These are phyloP conservation scores for Penaeus indicus DNA, from an alignment of 1,140 invertebrate genomes.

Conservation along the genomic window DNA sequence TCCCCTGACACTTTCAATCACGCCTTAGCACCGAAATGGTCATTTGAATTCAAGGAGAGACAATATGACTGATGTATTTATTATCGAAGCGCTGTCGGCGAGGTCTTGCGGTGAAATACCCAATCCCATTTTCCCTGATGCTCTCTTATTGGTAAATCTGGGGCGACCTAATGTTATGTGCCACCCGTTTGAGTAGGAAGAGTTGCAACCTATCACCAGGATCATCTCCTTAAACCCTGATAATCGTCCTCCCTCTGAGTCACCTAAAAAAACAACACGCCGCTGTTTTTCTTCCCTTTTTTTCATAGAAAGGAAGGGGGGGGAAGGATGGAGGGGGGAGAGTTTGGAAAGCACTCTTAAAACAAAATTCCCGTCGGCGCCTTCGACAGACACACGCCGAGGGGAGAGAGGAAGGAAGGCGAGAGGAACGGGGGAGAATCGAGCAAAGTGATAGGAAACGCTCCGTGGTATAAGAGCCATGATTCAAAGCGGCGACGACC, in stretches of 20 bases:
- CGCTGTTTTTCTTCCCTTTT: not conserved
- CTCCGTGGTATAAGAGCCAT: too few relatives aligned
- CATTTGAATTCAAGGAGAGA: constrained; percentile 19
- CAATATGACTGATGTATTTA: not conserved
- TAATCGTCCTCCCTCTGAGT: not conserved
- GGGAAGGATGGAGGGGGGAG: too few relatives aligned
- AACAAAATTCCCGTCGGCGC: too few relatives aligned
- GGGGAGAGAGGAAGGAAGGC: too few relatives aligned
- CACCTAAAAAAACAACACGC: not conserved
- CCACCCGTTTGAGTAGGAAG: constrained; percentile 57
- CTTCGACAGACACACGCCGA: too few relatives aligned
- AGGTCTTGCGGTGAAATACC: constrained; percentile 48
- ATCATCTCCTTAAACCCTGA: not conserved
- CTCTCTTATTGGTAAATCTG: constrained; percentile 64
- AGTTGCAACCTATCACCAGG: constrained; percentile 36
- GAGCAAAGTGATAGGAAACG: too few relatives aligned
- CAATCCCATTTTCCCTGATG: constrained; percentile 61
- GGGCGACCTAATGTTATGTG: constrained; percentile 63
- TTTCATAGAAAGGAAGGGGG: too few relatives aligned
- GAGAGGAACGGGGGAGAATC: too few relatives aligned
- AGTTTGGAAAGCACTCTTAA: too few relatives aligned
- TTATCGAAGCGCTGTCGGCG: constrained; percentile 18
- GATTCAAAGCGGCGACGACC: too few relatives aligned
- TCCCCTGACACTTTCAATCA: constrained; percentile 39
- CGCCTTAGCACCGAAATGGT: not conserved